Conservation (phyloP, 64 coral and sea anemone species). For the Exaiptasia diaphana region DNA sequence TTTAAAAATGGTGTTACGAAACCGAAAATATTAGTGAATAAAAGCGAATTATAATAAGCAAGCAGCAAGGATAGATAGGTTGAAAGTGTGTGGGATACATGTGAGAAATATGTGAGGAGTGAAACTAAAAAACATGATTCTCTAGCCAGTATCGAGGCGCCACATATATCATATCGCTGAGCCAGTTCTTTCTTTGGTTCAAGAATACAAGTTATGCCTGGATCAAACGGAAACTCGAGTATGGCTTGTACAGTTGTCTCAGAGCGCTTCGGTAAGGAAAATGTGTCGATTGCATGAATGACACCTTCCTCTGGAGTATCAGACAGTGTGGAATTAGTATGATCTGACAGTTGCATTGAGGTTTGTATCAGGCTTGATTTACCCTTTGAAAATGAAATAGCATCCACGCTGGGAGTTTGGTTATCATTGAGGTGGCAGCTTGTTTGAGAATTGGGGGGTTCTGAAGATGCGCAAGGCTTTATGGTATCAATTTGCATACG, state of each 20-base stretch:
- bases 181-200: background rate
- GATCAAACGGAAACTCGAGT: background rate
- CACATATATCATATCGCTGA: background rate
- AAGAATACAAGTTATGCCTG: background rate
- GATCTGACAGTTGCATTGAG: background rate
- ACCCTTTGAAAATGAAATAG: no score
- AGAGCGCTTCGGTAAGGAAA: background rate
- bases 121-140: background rate
- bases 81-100: no score
- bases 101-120: no score
- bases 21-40: no score
- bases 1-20: background rate
- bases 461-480: no score
- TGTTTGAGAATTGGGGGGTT: no score
- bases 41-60: no score
- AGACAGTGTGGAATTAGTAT: background rate
- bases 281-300: background rate
- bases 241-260: background rate
- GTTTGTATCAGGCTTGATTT: no score
- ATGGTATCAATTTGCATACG: no score
- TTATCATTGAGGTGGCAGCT: no score
- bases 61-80: no score
- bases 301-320: background rate
- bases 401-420: no score
- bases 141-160: background rate